Base-by-base conservation (phyloP, 2,113 vertebrate genomes). In the Megatriorchis doriae region DNA sequence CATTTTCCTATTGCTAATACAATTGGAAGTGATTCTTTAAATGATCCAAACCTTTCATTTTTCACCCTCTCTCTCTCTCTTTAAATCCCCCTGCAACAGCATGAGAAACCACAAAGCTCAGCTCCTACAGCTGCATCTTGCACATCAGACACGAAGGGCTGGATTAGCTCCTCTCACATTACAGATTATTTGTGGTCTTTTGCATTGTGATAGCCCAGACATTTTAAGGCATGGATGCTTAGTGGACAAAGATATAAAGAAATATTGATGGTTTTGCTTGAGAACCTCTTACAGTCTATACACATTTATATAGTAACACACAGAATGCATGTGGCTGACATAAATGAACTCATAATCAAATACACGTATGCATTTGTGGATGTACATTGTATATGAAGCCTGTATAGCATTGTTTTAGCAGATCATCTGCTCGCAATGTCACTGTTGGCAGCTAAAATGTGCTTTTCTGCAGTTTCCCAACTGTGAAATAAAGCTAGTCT, bases 341-440 rank as follows among this genome's bases (percentile, higher is more conserved):
- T 18, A 26, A 55, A 73, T 18, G 25, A 56, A 43, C 40, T 26
- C 22, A 20, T 20, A 43, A 11, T 20, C 40, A n/a, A 58, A 42
- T 19, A 26, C 16, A 26, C 0, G 3, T 11, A 43, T 3, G 6
- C 3, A 5, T 19, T 11, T 26, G 38, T 56, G 31, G 38, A 34
- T 15, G 12, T 5, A 73, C 31, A 9, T 26, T 16, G 21, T 47
- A 15, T 20, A 11, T 8, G 31, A n/a, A 58, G 32, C 5, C 72
- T 74, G 5, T 20, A 26, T 2, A 25, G 53, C 2, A 1, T 22
- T 34, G 22, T n/a, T 14, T 43, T 9, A 27, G 72, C 40, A 59
- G 42, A 21, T 29, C 25, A 21, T 27, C 32, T 4, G 3, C 53
- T n/a, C 3, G 3, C 18, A 20, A 15, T 7, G 40, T 10, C 4